phyloP scores from a whole-genome alignment of 2,113 vertebrate species.

The Aplodontia rufa region DNA sequence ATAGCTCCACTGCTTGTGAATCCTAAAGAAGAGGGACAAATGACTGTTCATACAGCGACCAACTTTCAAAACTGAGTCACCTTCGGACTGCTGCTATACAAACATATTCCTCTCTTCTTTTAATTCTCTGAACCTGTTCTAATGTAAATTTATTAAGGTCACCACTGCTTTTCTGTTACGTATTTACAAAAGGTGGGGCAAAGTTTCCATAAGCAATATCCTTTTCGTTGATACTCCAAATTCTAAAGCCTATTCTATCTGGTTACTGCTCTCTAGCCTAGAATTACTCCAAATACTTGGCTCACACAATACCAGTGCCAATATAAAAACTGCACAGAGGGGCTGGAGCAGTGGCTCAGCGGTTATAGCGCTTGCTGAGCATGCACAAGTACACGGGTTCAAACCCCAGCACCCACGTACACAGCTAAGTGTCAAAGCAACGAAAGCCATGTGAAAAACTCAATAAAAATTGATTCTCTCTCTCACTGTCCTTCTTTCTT shows the following conservation, averaged over 20 bases:
- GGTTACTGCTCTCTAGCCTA: background rate
- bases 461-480: too few relatives aligned
- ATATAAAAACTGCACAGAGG: too few relatives aligned
- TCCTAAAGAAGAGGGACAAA: background rate
- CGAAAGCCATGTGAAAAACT: too few relatives aligned
- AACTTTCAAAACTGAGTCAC: background rate
- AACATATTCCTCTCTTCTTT: background rate
- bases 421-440: too few relatives aligned
- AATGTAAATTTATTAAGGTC: constrained; percentile 43
- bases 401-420: too few relatives aligned
- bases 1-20: background rate
- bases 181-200: constrained; percentile 54
- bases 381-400: too few relatives aligned
- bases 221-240: background rate
- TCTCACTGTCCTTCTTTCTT: too few relatives aligned
- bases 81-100: background rate
- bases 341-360: too few relatives aligned
- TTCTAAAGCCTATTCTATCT: background rate
- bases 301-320: background rate
- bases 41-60: background rate
- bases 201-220: background rate
- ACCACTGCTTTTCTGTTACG: constrained; percentile 23
- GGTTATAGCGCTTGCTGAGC: too few relatives aligned
- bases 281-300: background rate
- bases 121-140: background rate